These are phyloP conservation scores for Tipula unca DNA, from an alignment of 2,888 invertebrate genomes.

Conservation along the genomic window DNA sequence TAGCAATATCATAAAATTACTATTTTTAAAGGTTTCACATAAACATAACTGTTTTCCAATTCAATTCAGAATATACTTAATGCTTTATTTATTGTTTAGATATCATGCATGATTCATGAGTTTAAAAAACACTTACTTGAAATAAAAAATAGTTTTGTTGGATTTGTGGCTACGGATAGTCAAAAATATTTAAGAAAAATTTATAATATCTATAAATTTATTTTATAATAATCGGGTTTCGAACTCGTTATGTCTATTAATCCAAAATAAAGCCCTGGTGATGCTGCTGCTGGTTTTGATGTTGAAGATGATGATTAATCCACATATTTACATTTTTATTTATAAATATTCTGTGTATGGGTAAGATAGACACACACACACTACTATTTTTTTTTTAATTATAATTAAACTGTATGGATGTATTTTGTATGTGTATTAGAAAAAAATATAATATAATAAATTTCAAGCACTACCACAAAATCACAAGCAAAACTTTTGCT, in stretches of 20 bases:
- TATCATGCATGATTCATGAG: no score
- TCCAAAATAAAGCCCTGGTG: neutral
- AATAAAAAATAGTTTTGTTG: neutral
- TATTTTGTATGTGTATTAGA: neutral
- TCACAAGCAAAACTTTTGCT: neutral
- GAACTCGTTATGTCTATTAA: neutral
- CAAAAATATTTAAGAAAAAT: neutral
- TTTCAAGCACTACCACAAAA: neutral
- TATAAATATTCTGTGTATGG: neutral
- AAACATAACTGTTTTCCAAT: no score
- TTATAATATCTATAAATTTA: neutral
- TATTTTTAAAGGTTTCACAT: no score
- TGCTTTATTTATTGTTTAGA: neutral
- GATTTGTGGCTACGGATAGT: neutral
- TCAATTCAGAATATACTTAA: no score
- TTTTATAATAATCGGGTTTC: neutral
- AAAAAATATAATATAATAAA: neutral
- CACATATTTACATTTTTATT: neutral
- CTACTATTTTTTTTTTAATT: neutral
- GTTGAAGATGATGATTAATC: neutral
- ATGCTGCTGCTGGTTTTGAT: neutral
- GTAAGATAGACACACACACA: neutral
- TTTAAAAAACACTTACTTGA: neutral
- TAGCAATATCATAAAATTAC: no score
- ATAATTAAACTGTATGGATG: neutral